Evolutionary conservation across 2,113 vertebrate species (phyloP).

Genomic region (Hemicordylus capensis): DNA sequence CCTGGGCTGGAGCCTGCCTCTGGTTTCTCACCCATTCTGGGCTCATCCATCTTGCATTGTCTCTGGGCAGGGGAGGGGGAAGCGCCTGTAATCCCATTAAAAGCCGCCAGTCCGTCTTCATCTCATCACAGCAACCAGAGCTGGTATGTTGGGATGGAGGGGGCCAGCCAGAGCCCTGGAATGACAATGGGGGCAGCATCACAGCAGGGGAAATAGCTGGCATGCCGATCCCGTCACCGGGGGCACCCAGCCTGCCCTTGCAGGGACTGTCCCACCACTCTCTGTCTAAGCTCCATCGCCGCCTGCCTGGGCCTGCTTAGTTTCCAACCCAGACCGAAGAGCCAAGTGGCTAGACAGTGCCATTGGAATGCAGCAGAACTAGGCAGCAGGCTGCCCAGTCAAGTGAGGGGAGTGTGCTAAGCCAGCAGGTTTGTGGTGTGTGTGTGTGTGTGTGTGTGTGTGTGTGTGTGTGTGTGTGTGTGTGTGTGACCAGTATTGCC

Average conservation of each 20-base stretch:
- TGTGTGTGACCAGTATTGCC: neutral
- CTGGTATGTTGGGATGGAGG: slow-evolving; percentile 67
- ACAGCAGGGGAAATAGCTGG: slow-evolving; percentile 41
- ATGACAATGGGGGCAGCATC: slow-evolving; percentile 39
- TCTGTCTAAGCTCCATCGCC: neutral
- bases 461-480: too few species aligned
- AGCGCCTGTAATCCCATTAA: slow-evolving; percentile 70
- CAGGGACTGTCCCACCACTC: neutral
- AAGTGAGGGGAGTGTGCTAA: neutral
- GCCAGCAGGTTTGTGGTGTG: neutral
- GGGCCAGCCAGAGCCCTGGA: slow-evolving; percentile 28
- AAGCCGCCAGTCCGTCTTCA: slow-evolving; percentile 51
- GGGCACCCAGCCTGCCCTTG: slow-evolving; percentile 13
- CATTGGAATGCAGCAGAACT: neutral
- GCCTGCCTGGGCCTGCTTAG: neutral
- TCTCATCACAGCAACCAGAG: slow-evolving; percentile 68
- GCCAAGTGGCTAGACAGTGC: neutral
- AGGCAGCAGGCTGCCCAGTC: too few species aligned
- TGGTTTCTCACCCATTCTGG: slow-evolving; percentile 39
- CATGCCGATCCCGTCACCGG: slow-evolving; percentile 43
- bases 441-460: too few species aligned
- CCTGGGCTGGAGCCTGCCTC: slow-evolving; percentile 5
- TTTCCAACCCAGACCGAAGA: too few species aligned
- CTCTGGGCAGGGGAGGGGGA: slow-evolving; percentile 9
- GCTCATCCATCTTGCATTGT: slow-evolving; percentile 51